Evolutionary conservation across 2,113 vertebrate genomes (phyloP), one percentile per base, ranked within the genome.

Genomic region (Meleagris gallopavo): DNA sequence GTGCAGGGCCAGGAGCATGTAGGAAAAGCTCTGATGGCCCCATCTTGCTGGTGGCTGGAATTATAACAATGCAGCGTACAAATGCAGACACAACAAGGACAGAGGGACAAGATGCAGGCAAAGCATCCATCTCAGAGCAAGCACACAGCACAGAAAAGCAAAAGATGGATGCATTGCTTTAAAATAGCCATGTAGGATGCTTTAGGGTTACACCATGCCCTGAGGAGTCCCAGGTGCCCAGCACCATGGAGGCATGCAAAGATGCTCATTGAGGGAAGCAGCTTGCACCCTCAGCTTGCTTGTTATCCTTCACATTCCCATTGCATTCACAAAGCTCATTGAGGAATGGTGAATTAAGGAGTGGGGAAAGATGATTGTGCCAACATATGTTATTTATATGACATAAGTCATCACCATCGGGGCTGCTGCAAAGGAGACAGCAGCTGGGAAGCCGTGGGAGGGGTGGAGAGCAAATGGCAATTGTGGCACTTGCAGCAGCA

Each of bases 81-180:
- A 89, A 93, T 27, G 75, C 78, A 95, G 95, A 89, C 95, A 93
- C 89, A 95, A 95, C 89, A 90, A 72, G 60, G 55, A 12, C 15
- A 3, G 6, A 50, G 82, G 30, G 82, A 24, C 3, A 11, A 81
- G 82, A 76, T 74, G 64, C 60, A 71, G 73, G 67, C 55, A 32
- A 22, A 48, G 10, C 30, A 29, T 19, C 82, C 11, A 3, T 38
- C 78, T 50, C 67, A 5, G 62, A 61, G 58, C 16, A 43, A 72
- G 74, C 48, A 30, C 0, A 0, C 32, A 17, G 50, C 30, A 38
- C n/a, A 69, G 73, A 21, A 77, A 64, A 18, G 72, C 19, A 58
- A 34, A 25, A 82, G 10, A n/a, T 74, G 76, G 43, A 18, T 64
- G 8, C 24, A 19, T 85, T 43, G 12, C 20, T 76, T 22, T 67